These are phyloP conservation scores for Diadegma fenestrale DNA, from an alignment of 2,888 invertebrate species.

Conservation along the genomic window DNA sequence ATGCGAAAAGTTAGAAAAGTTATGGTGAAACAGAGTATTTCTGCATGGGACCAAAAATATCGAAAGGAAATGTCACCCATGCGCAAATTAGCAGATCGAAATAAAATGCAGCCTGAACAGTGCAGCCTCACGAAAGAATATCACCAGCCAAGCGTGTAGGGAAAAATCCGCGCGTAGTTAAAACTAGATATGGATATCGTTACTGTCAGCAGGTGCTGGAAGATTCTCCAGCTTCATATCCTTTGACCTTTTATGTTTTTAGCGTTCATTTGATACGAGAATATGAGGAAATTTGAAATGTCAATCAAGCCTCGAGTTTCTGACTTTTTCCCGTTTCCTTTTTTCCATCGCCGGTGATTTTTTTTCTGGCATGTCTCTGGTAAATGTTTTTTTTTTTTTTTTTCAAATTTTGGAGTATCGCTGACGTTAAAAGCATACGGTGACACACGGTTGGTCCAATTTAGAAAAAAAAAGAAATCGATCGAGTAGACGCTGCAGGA, in stretches of 20 bases:
- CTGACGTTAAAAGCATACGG: background rate
- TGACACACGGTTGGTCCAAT: background rate
- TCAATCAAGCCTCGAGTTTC: constrained; percentile 45
- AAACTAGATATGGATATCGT: constrained; percentile 11
- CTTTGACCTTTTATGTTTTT: constrained; percentile 18
- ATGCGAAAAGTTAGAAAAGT: background rate
- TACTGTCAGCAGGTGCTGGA: background rate
- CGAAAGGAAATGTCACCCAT: constrained; percentile 74
- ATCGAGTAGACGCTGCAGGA: background rate
- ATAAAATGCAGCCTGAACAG: constrained; percentile 70
- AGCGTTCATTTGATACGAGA: constrained; percentile 20
- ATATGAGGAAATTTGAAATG: background rate
- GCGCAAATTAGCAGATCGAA: constrained; percentile 58
- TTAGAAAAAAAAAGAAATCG: background rate
- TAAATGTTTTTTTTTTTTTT: background rate
- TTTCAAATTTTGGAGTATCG: background rate
- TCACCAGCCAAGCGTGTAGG: constrained; percentile 54
- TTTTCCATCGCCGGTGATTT: background rate
- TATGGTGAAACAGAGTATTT: background rate
- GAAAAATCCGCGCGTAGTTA: constrained; percentile 24
- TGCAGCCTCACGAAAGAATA: constrained; percentile 73
- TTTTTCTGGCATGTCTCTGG: background rate
- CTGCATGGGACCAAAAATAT: background rate
- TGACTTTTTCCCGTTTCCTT: constrained; percentile 23
- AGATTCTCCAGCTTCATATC: constrained; percentile 34